Evolutionary conservation across 2,888 invertebrate genomes (phyloP), one percentile per base, ranked within the genome.

Genomic region (Linyphia triangularis): DNA sequence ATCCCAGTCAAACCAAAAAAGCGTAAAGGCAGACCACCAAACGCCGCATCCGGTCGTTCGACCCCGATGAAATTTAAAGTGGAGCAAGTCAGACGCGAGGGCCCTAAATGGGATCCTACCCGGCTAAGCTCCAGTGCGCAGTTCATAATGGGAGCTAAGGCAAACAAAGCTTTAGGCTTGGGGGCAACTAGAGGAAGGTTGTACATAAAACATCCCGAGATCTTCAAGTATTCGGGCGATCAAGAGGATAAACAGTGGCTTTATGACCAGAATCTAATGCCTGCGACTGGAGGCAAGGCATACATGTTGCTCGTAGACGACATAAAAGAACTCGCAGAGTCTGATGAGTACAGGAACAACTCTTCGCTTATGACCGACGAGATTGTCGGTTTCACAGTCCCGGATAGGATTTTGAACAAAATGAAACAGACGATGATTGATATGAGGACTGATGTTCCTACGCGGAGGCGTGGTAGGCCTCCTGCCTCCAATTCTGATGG

Each of bases 231-330:
- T 92, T 95, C 95, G 26, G 96, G 96, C 4, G 96, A 96, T 91
- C 95, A 95, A 77, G 95, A 96, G 90, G 96, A 96, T 92, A 96
- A 96, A 92, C 96, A 96, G 91, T 96, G 96, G 96, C 94, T 96
- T 75, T 95, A 95, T 63, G 95, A 95, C 89, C 95, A 96, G 91
- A 95, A 95, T 91, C 93, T 96, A 89, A 96, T 96, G 93, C 96
- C 96, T 89, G 95, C 96, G 40, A 95, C 96, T 82, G 96, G 96
- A 0, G 96, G 96, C 4, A 96, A 96, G 93, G 96, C 96, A 1
- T 96, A 96, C 91, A 94, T 96, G 90, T 95, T 96, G 94, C 94
- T 96, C 22, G 93, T 96, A 86, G 96, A 96, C 91, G 96, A 96
- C 91, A 96, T 96, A 69, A 94, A 95, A 92, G 96, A 96, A 91